These are phyloP conservation scores for Salvelinus fontinalis DNA, from an alignment of 2,113 vertebrate genomes.

Conservation along the genomic window DNA sequence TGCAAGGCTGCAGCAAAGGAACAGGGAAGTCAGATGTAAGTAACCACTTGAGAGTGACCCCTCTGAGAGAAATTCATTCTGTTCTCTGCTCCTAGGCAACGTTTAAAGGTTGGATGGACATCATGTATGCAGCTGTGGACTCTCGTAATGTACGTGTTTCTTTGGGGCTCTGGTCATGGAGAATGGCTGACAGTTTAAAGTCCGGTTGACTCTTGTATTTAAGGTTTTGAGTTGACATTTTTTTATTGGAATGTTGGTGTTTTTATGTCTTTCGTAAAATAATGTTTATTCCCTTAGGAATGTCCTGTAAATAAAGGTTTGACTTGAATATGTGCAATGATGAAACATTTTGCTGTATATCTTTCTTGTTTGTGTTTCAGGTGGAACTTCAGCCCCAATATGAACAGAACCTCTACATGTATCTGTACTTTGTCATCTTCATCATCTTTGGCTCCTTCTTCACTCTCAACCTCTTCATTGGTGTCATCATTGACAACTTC, in stretches of 20 bases:
- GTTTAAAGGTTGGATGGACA: conserved; percentile 81
- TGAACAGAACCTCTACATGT: conserved; percentile 91
- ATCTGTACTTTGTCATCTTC: conserved; percentile 97
- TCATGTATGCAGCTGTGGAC: conserved; percentile 80
- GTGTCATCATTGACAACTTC: conserved; percentile 99
- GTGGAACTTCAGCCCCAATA: conserved; percentile 81
- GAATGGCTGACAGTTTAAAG: background rate
- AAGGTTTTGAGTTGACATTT: background rate
- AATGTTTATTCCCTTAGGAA: background rate
- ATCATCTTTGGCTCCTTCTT: conserved; percentile 99
- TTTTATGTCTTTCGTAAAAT: background rate
- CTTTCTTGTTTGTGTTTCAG: conserved; percentile 57
- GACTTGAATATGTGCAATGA: background rate
- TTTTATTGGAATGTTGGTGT: background rate
- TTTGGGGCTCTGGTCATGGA: background rate
- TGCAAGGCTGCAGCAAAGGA: background rate
- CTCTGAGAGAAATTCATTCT: background rate
- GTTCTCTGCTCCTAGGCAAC: conserved; percentile 66
- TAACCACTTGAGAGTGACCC: conserved; percentile 2
- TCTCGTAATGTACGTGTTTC: conserved; percentile 67
- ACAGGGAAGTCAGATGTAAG: background rate
- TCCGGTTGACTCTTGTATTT: background rate
- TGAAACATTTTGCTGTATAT: background rate
- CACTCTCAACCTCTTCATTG: conserved; percentile 97
- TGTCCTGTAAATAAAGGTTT: background rate